A percentile compares a stretch with the other conserved stretches of the same genome.
Evolutionary conservation across 2,888 invertebrate genomes (phyloP).

Genomic region (Epistrophe eligans): DNA sequence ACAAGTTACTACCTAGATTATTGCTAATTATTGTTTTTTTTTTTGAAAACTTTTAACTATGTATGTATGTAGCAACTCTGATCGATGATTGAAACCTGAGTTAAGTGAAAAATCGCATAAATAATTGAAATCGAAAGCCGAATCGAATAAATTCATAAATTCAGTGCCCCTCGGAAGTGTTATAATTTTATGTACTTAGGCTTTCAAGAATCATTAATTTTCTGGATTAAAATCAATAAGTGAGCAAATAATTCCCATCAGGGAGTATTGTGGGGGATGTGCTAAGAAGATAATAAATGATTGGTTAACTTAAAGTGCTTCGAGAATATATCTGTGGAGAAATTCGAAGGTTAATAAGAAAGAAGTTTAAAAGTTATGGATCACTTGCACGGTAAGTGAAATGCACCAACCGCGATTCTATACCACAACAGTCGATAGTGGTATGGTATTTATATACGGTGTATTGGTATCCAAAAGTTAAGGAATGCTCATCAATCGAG

Average conservation of each 20-base stretch:
- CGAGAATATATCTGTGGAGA: slow-evolving; percentile 46
- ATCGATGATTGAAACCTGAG: slow-evolving; percentile 1
- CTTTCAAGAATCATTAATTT: slow-evolving; percentile 38
- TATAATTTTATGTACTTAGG: not conserved
- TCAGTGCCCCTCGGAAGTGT: not conserved
- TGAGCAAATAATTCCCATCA: slow-evolving; percentile 60
- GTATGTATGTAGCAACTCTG: not conserved
- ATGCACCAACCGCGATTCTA: slow-evolving; percentile 25
- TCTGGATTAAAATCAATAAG: slow-evolving; percentile 41
- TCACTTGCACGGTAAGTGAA: slow-evolving; percentile 65
- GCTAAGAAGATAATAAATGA: slow-evolving; percentile 34
- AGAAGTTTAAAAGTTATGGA: slow-evolving; percentile 59
- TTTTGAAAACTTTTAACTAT: slow-evolving; percentile 10
- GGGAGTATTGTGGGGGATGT: slow-evolving; percentile 36
- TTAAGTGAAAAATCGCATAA: slow-evolving; percentile 24
- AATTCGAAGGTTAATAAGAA: slow-evolving; percentile 45
- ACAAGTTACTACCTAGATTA: slow-evolving; percentile 11
- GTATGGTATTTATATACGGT: slow-evolving; percentile 35
- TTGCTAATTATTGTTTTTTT: slow-evolving; percentile 39
- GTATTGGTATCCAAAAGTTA: slow-evolving; percentile 47
- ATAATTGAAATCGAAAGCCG: not conserved
- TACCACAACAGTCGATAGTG: not conserved
- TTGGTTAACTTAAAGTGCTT: slow-evolving; percentile 52
- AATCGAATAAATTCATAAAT: slow-evolving; percentile 31
- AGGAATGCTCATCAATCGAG: slow-evolving; percentile 71